phyloP scores from a whole-genome alignment of 2,797 vertebrate species.

The Pelochelys cantorii region DNA sequence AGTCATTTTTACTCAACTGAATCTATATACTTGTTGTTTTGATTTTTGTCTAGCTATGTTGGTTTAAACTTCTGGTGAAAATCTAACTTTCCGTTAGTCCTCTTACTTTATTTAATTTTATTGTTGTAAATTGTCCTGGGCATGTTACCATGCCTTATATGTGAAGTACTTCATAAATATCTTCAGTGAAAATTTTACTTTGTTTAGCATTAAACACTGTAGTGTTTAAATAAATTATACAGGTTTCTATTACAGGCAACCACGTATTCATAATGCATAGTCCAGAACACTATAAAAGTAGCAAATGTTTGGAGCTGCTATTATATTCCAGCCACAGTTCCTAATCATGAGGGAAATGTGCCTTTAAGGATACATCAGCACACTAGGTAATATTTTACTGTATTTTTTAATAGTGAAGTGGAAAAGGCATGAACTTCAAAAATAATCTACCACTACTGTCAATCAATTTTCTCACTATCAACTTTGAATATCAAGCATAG shows the following conservation, averaged over 20 bases:
- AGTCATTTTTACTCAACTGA: not conserved
- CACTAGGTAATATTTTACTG: constrained; percentile 45
- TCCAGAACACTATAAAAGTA: not conserved
- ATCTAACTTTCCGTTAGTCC: constrained; percentile 37
- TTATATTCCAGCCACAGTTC: constrained; percentile 29
- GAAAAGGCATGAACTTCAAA: constrained; percentile 39
- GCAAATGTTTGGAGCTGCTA: constrained; percentile 5
- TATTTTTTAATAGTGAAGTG: not conserved
- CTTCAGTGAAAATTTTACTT: constrained; percentile 20
- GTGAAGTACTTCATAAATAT: not conserved
- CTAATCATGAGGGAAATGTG: constrained; percentile 47
- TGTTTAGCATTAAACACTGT: not conserved
- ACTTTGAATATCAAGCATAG: not conserved
- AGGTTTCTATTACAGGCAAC: not conserved
- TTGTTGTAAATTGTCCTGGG: constrained; percentile 33
- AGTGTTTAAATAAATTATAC: not conserved
- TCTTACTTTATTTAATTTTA: not conserved
- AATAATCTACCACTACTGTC: constrained; percentile 33
- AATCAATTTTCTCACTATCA: constrained; percentile 15
- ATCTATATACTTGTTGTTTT: constrained; percentile 25
- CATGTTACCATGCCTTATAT: constrained; percentile 14
- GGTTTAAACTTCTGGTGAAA: constrained; percentile 43
- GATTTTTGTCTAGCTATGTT: constrained; percentile 42
- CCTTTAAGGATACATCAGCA: constrained; percentile 48
- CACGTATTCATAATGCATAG: not conserved